Conservation (phyloP, 2,888 invertebrate species). For the Dioctria rufipes region DNA sequence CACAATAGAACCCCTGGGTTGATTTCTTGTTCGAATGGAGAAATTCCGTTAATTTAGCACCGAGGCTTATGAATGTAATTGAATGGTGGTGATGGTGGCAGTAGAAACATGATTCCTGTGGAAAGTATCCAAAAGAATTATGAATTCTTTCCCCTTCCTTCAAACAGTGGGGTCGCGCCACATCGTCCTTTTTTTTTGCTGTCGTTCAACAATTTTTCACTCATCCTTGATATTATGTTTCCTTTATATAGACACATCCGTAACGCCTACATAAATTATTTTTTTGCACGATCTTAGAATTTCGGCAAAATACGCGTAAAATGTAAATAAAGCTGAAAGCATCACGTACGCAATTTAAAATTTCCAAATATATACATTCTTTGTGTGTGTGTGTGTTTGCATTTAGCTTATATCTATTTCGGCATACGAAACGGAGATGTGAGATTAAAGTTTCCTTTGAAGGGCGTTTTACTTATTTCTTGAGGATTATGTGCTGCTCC, state of each 20-base stretch:
- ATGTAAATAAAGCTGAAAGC: constrained; percentile 46
- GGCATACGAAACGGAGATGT: constrained; percentile 44
- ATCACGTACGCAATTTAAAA: constrained; percentile 50
- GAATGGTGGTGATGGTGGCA: not conserved
- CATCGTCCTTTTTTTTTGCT: not conserved
- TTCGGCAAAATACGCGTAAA: constrained; percentile 43
- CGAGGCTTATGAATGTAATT: constrained; percentile 28
- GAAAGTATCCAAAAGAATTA: not conserved
- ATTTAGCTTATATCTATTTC: constrained; percentile 41
- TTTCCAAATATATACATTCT: constrained; percentile 37
- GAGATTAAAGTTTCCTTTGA: constrained; percentile 50
- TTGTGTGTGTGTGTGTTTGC: too few relatives aligned
- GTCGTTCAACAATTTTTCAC: not conserved
- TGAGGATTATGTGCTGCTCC: constrained; percentile 24
- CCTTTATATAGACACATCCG: not conserved
- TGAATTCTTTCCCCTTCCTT: not conserved
- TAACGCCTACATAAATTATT: not conserved
- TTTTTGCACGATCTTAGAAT: constrained; percentile 1
- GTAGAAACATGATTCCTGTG: not conserved
- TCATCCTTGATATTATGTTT: not conserved
- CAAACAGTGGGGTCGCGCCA: not conserved
- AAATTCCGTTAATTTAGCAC: constrained; percentile 29
- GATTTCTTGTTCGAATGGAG: not conserved
- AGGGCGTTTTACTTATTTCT: constrained; percentile 26
- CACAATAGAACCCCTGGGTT: not conserved